phyloP scores from a whole-genome alignment of 2,888 invertebrate genomes.

The Luperina nickerlii region DNA sequence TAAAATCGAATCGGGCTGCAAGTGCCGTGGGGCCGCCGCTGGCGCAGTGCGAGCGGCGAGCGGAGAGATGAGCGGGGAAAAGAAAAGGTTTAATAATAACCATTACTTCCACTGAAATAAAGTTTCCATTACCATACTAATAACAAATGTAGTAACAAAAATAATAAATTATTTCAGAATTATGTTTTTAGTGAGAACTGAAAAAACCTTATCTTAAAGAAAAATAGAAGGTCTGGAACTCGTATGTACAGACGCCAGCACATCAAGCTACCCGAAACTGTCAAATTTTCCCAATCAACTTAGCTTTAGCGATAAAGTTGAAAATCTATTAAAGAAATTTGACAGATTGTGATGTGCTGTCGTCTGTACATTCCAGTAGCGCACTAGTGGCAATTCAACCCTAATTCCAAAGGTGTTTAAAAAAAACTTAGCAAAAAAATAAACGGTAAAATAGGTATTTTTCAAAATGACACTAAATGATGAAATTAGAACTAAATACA shows the following conservation, averaged over 20 bases:
- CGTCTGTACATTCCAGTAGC: not conserved
- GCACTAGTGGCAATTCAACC: not conserved
- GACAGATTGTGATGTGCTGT: no score
- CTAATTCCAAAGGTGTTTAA: not conserved
- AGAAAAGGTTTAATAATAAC: not conserved
- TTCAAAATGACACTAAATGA: no score
- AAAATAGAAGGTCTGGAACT: no score
- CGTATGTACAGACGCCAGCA: no score
- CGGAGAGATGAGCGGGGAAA: constrained; percentile 8
- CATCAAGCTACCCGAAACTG: no score
- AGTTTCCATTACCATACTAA: not conserved
- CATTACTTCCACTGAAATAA: not conserved
- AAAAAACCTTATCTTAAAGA: not conserved
- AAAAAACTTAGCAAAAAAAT: not conserved
- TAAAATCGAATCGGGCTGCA: constrained; percentile 80
- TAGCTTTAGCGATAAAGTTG: no score
- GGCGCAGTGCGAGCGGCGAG: constrained; percentile 46
- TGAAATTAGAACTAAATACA: not conserved
- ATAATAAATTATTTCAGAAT: not conserved
- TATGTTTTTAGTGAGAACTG: not conserved
- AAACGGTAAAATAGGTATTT: not conserved
- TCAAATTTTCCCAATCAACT: no score
- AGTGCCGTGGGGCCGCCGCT: constrained; percentile 43
- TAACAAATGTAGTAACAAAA: not conserved
- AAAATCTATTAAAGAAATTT: no score